Conservation (phyloP, 2,888 invertebrate species). For the Andrena chrysosceles region DNA sequence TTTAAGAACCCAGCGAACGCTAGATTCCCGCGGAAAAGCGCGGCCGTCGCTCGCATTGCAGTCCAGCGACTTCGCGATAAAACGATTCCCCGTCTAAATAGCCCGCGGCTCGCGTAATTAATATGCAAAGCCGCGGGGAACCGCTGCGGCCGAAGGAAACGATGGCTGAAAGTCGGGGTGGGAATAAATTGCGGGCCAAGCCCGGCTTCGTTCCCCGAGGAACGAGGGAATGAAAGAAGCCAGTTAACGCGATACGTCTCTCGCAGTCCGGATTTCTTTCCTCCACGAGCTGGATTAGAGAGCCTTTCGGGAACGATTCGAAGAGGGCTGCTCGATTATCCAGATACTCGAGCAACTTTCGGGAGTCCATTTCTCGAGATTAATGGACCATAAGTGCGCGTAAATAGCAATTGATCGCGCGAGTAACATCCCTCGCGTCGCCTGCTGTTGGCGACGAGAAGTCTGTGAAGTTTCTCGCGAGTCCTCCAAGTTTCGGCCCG, state of each 20-base stretch:
- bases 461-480: constrained; percentile 34
- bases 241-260: constrained; percentile 12
- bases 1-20: background rate
- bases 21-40: constrained; percentile 23
- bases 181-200: constrained; percentile 43
- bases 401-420: constrained; percentile 31
- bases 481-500: background rate
- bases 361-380: constrained; percentile 12
- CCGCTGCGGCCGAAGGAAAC: constrained; percentile 24
- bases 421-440: constrained; percentile 13
- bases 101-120: constrained; percentile 36
- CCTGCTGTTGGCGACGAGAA: constrained; percentile 19
- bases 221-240: background rate
- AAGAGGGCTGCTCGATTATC: background rate
- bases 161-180: constrained; percentile 35
- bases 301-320: constrained; percentile 5
- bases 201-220: background rate
- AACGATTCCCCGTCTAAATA: constrained; percentile 35
- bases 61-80: constrained; percentile 39
- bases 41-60: constrained; percentile 52
- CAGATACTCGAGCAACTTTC: constrained; percentile 5
- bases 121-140: constrained; percentile 46
- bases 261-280: constrained; percentile 15
- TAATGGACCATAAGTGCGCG: background rate
- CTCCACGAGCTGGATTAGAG: background rate